Conservation (phyloP, 2,888 invertebrate genomes). For the Ferdinandea cuprea region DNA sequence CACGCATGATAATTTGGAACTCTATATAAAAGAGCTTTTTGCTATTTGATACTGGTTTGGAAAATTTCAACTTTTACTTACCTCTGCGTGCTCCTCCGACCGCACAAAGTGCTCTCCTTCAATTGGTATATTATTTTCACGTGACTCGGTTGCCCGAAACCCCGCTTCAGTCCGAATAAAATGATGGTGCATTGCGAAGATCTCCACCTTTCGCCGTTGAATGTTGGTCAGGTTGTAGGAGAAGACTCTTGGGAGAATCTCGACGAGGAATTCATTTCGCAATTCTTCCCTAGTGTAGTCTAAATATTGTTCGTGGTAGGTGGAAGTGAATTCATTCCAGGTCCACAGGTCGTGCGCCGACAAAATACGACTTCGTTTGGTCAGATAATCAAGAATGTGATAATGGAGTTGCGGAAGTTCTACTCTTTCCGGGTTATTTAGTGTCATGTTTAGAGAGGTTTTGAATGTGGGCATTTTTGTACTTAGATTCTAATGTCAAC, state of each 20-base stretch:
- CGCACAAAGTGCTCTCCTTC: slow-evolving; percentile 41
- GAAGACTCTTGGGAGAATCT: slow-evolving; percentile 50
- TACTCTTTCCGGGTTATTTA: background rate
- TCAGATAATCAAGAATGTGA: slow-evolving; percentile 47
- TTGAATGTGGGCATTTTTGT: background rate
- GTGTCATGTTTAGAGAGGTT: slow-evolving; percentile 8
- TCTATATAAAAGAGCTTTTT: background rate
- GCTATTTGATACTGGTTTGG: background rate
- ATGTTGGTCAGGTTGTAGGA: slow-evolving; percentile 29
- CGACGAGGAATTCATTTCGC: slow-evolving; percentile 38
- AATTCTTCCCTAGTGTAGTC: slow-evolving; percentile 51
- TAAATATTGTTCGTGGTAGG: slow-evolving; percentile 15
- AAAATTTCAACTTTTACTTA: slow-evolving; percentile 1
- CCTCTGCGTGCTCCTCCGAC: slow-evolving; percentile 24
- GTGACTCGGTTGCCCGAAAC: background rate
- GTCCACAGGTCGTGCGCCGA: slow-evolving; percentile 12
- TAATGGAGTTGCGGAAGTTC: slow-evolving; percentile 27
- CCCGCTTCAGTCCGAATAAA: slow-evolving; percentile 27
- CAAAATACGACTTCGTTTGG: slow-evolving; percentile 53
- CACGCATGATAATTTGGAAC: slow-evolving; percentile 31
- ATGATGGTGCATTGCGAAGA: slow-evolving; percentile 26
- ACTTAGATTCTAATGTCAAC: no score
- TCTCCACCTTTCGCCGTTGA: slow-evolving; percentile 54
- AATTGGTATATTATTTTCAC: background rate
- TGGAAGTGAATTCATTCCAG: slow-evolving; percentile 36